Percentiles rank a stretch among this genome's conserved stretches.
Evolutionary conservation across 1,140 invertebrate genomes (phyloP).

Genomic region (Lerema accius): DNA sequence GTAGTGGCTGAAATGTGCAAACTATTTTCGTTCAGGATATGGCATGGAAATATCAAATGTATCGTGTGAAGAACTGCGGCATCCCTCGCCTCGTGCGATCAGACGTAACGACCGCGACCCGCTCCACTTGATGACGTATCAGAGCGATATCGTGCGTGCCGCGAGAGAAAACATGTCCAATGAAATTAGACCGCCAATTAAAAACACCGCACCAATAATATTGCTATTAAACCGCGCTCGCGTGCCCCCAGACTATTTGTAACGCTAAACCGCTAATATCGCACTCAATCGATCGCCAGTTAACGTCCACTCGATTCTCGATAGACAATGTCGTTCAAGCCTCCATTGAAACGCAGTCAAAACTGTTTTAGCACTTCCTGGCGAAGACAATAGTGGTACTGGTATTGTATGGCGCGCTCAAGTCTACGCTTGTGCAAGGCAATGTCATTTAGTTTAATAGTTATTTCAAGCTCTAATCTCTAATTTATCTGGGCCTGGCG

Average conservation of each 20-base stretch:
- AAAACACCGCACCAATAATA: constrained; percentile 13
- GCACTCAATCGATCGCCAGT: background rate
- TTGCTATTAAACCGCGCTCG: constrained; percentile 22
- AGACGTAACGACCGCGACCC: constrained; percentile 23
- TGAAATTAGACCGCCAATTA: constrained; percentile 31
- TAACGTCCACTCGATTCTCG: constrained; percentile 9
- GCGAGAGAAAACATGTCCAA: constrained; percentile 29
- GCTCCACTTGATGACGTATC: constrained; percentile 31
- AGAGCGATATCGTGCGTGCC: constrained; percentile 31
- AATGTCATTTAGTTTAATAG: too few relatives aligned
- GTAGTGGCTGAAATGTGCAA: too few relatives aligned
- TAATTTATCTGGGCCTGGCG: too few relatives aligned
- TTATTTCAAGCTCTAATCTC: too few relatives aligned
- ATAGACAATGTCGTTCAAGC: constrained; percentile 6
- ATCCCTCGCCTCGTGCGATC: constrained; percentile 12
- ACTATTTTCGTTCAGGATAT: background rate
- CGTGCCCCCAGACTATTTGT: constrained; percentile 27
- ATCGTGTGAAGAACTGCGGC: constrained; percentile 6
- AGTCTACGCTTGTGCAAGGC: background rate
- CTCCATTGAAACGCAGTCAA: constrained; percentile 8
- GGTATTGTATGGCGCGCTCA: background rate
- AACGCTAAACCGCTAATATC: constrained; percentile 22
- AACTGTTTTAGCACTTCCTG: constrained; percentile 10
- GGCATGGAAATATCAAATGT: background rate
- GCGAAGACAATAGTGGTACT: constrained; percentile 16